These are phyloP conservation scores for Ptilodon capucinus DNA, from an alignment of 2,888 invertebrate genomes.

Conservation along the genomic window DNA sequence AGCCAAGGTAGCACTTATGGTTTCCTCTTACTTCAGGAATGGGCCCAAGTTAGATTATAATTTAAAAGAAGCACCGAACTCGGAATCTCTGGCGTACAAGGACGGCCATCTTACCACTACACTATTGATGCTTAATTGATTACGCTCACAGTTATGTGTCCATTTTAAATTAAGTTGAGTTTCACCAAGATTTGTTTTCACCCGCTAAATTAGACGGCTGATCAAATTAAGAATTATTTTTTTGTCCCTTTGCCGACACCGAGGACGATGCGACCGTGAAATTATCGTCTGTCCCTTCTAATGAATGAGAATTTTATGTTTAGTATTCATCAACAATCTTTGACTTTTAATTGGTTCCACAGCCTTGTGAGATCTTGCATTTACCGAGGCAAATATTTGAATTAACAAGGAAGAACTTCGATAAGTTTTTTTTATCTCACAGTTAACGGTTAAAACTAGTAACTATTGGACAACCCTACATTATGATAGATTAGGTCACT, in stretches of 20 bases:
- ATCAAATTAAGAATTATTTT: background rate
- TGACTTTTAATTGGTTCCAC: background rate
- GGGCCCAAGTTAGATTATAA: too few relatives aligned
- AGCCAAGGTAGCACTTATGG: too few relatives aligned
- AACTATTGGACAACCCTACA: too few relatives aligned
- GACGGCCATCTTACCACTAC: background rate
- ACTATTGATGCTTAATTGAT: background rate
- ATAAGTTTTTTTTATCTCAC: too few relatives aligned
- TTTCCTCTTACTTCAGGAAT: too few relatives aligned
- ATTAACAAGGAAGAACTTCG: too few relatives aligned
- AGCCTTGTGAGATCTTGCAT: background rate
- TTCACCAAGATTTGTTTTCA: background rate
- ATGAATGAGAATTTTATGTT: background rate
- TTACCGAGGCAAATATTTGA: too few relatives aligned
- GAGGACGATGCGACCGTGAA: background rate
- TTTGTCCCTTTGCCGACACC: background rate
- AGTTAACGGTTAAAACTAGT: too few relatives aligned
- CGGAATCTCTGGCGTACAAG: too few relatives aligned
- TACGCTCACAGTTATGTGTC: background rate
- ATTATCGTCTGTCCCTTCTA: background rate
- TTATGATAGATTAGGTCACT: too few relatives aligned
- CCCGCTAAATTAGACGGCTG: background rate
- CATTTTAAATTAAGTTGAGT: background rate
- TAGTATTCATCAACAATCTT: background rate
- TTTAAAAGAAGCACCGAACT: too few relatives aligned